These are phyloP conservation scores for Hormiphora californensis DNA, from an alignment of 37 sponge, comb jelly and placozoan genomes.

Conservation along the genomic window DNA sequence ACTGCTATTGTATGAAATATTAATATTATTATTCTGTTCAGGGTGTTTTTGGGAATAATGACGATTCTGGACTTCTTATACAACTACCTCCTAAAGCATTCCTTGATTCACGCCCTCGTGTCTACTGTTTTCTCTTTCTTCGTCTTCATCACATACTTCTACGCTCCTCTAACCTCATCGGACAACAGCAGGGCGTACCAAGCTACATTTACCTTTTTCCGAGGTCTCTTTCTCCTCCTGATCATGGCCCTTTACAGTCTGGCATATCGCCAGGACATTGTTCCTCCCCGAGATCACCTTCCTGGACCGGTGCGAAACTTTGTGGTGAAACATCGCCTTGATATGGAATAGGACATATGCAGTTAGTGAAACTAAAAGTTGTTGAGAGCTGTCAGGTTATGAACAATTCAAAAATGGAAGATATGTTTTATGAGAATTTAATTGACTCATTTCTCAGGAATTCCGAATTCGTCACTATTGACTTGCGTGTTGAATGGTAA, in stretches of 20 bases:
- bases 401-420: too few species aligned
- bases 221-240: neutral
- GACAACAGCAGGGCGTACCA: neutral
- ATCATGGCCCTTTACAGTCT: neutral
- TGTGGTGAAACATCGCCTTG: neutral
- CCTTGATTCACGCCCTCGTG: neutral
- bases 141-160: neutral
- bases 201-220: constrained; percentile 6
- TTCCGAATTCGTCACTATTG: too few species aligned
- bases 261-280: neutral
- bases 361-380: too few species aligned
- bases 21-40: too few species aligned
- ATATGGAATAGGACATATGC: too few species aligned
- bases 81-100: neutral
- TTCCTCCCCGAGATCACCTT: neutral
- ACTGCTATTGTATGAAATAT: too few species aligned
- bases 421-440: too few species aligned
- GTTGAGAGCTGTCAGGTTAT: too few species aligned
- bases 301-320: neutral
- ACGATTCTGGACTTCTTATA: neutral
- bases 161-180: neutral
- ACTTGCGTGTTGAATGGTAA: too few species aligned
- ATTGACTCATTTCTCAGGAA: too few species aligned
- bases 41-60: neutral
- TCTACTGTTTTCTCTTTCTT: neutral